Conservation (phyloP, 2,113 vertebrate genomes). For the Salvator merianae region DNA sequence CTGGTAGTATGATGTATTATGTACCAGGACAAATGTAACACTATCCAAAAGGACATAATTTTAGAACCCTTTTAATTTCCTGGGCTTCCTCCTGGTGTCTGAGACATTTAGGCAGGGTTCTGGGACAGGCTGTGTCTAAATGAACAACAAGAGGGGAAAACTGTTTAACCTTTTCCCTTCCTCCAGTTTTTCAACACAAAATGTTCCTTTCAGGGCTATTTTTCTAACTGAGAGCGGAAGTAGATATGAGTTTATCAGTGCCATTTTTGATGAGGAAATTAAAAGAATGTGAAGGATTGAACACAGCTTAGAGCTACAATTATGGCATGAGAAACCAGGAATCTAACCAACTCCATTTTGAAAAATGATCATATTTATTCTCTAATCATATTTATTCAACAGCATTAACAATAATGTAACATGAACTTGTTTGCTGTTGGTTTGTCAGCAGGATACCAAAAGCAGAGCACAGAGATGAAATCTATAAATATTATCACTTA, state of each 20-base stretch:
- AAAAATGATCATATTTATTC: neutral
- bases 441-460: slow-evolving; percentile 60
- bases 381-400: slow-evolving; percentile 40
- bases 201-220: neutral
- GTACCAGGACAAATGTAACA: no score
- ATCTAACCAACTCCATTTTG: neutral
- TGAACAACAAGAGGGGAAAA: neutral
- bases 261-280: neutral
- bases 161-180: neutral
- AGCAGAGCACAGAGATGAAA: slow-evolving; percentile 47
- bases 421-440: slow-evolving; percentile 57
- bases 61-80: no score
- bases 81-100: no score
- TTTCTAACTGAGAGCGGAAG: neutral
- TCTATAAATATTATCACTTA: slow-evolving; percentile 63
- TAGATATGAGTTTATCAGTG: neutral
- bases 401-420: slow-evolving; percentile 42
- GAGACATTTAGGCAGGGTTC: neutral
- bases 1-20: no score
- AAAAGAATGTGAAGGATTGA: neutral
- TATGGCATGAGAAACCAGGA: neutral
- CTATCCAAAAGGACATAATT: no score
- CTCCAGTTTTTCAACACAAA: neutral
- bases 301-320: neutral
- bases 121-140: neutral